These are phyloP conservation scores for Harpalus rufipes DNA, from an alignment of 2,888 invertebrate genomes.

Conservation along the genomic window DNA sequence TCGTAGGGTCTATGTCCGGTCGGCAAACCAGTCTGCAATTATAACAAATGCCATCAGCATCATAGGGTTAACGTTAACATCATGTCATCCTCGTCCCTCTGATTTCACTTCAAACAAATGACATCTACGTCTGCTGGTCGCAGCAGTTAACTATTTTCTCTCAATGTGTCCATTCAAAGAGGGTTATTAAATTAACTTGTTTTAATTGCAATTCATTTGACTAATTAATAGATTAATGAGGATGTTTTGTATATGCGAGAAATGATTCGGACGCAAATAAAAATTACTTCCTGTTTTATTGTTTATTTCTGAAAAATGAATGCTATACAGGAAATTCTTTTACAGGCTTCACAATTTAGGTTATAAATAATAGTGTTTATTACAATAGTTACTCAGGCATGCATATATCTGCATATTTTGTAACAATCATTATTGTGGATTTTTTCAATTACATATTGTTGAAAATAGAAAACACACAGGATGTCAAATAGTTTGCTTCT, in stretches of 20 bases:
- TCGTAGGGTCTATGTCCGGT: constrained; percentile 47
- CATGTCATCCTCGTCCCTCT: constrained; percentile 37
- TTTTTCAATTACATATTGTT: neutral
- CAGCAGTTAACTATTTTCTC: neutral
- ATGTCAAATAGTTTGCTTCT: no score
- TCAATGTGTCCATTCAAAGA: constrained; percentile 27
- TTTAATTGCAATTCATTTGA: constrained; percentile 64
- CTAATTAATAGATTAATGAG: constrained; percentile 63
- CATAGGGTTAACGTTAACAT: constrained; percentile 62
- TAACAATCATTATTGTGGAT: neutral
- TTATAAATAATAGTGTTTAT: constrained; percentile 29
- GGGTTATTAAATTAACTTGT: constrained; percentile 60
- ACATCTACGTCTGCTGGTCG: constrained; percentile 24
- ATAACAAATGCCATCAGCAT: constrained; percentile 43
- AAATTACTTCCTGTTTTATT: constrained; percentile 51
- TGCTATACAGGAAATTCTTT: constrained; percentile 50
- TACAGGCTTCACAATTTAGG: constrained; percentile 12
- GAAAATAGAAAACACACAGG: neutral
- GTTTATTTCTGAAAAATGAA: constrained; percentile 40
- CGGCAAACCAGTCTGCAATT: constrained; percentile 43
- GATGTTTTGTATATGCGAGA: constrained; percentile 54
- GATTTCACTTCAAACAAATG: constrained; percentile 50
- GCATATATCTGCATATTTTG: neutral
- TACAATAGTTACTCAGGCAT: constrained; percentile 7
- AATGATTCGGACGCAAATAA: constrained; percentile 47